Percentiles rank a stretch among this genome's conserved stretches.
Evolutionary conservation across 2,797 vertebrate genomes (phyloP).

Genomic region (Meda fulgida): DNA sequence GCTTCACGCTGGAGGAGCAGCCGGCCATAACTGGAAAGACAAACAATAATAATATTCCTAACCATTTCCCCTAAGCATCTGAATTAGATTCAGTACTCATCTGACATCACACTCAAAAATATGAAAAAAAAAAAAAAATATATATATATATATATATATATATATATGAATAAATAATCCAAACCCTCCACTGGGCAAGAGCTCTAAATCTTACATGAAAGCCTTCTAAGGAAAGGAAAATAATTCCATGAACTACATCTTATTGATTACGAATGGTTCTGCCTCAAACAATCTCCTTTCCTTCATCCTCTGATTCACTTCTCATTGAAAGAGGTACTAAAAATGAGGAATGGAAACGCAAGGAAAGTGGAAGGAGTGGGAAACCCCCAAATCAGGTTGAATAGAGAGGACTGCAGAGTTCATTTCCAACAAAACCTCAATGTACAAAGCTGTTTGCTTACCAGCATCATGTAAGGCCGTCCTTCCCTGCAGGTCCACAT

Average conservation of each 20-base stretch:
- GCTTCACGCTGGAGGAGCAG: conserved; percentile 91
- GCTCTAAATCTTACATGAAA: conserved; percentile 39
- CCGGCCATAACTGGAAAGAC: conserved; percentile 88
- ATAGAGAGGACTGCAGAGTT: neutral
- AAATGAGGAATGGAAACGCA: neutral
- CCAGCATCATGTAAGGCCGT: conserved; percentile 96
- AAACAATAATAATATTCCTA: conserved; percentile 15
- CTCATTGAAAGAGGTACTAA: neutral
- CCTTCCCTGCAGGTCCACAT: conserved; percentile 91
- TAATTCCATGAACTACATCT: conserved; percentile 16
- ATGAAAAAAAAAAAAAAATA: neutral
- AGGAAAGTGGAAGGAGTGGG: neutral
- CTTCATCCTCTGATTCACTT: conserved; percentile 7
- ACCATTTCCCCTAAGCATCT: neutral
- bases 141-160: too few relatives aligned
- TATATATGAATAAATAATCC: neutral
- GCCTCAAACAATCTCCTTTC: conserved; percentile 5
- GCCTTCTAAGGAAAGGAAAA: conserved; percentile 14
- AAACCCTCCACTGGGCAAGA: neutral
- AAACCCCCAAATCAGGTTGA: neutral
- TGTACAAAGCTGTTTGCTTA: conserved; percentile 65
- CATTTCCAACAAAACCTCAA: neutral
- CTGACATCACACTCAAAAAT: neutral
- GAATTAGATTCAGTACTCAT: conserved; percentile 8
- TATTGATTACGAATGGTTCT: conserved; percentile 27